Conservation (phyloP, 2,797 vertebrate genomes). For the Tarsius wallacei region DNA sequence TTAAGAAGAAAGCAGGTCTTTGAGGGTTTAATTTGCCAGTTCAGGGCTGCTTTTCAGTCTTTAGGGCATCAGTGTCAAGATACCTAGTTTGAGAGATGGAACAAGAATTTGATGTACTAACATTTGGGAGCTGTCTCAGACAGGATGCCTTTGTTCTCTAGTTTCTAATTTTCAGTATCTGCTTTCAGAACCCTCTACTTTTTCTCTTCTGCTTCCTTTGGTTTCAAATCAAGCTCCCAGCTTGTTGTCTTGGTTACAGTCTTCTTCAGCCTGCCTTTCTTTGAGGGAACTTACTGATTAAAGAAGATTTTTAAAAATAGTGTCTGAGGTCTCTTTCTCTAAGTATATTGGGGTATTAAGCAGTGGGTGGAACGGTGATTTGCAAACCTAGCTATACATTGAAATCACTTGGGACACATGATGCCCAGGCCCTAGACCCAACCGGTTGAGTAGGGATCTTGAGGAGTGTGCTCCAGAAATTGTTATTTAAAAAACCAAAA, state of each 20-base stretch:
- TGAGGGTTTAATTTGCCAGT: conserved; percentile 54
- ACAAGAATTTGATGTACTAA: neutral
- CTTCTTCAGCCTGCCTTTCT: conserved; percentile 40
- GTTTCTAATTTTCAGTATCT: neutral
- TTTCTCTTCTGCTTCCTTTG: conserved; percentile 53
- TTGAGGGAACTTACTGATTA: conserved; percentile 17
- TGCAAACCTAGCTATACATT: neutral
- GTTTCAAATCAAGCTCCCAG: conserved; percentile 67
- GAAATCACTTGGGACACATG: neutral
- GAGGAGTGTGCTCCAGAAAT: neutral
- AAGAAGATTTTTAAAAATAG: conserved; percentile 37
- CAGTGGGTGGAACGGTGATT: neutral
- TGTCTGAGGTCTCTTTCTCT: conserved; percentile 21
- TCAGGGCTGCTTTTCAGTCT: conserved; percentile 14
- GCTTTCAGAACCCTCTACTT: conserved; percentile 36
- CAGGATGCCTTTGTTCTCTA: conserved; percentile 29
- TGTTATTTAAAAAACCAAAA: too few relatives aligned
- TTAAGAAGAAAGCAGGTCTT: conserved; percentile 6
- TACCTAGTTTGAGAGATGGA: neutral
- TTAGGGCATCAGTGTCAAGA: conserved; percentile 4
- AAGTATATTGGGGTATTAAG: neutral
- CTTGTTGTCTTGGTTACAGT: conserved; percentile 79
- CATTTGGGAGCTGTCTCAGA: neutral
- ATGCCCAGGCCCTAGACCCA: neutral
- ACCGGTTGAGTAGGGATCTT: neutral